These are phyloP conservation scores for Halcyon smyrnensis DNA, from an alignment of 2,797 vertebrate genomes.

Conservation along the genomic window DNA sequence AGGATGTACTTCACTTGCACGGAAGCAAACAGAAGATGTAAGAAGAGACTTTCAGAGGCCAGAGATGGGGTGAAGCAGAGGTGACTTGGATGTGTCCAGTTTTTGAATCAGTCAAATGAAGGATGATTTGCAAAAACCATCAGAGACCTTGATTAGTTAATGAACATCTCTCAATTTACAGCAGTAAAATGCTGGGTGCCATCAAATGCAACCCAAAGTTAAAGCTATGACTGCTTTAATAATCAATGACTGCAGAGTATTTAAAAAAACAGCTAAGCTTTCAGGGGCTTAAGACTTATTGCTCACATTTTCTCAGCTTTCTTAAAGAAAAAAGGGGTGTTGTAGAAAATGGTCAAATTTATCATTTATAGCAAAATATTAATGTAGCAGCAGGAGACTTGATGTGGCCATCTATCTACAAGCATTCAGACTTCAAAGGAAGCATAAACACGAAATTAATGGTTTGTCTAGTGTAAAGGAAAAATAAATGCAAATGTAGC, in stretches of 20 bases:
- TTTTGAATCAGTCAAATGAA: background rate
- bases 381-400: constrained; percentile 86
- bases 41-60: background rate
- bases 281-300: constrained; percentile 82
- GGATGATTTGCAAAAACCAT: background rate
- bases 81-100: background rate
- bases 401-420: constrained; percentile 84
- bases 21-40: background rate
- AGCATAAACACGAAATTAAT: constrained; percentile 86
- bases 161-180: constrained; percentile 57
- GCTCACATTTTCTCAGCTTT: constrained; percentile 82
- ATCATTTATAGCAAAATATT: constrained; percentile 86
- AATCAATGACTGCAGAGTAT: constrained; percentile 78
- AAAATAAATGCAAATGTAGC: constrained; percentile 86
- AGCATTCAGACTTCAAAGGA: constrained; percentile 84
- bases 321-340: constrained; percentile 83
- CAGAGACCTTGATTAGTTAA: constrained; percentile 51
- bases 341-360: constrained; percentile 84
- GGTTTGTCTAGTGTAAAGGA: constrained; percentile 85
- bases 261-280: constrained; percentile 76
- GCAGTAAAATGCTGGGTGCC: constrained; percentile 58
- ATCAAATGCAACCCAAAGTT: constrained; percentile 74
- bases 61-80: background rate
- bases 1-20: background rate
- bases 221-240: constrained; percentile 81